Percentiles rank a stretch among this genome's conserved stretches.
Evolutionary conservation across 2,113 vertebrate genomes (phyloP).

Genomic region (Cairina moschata): DNA sequence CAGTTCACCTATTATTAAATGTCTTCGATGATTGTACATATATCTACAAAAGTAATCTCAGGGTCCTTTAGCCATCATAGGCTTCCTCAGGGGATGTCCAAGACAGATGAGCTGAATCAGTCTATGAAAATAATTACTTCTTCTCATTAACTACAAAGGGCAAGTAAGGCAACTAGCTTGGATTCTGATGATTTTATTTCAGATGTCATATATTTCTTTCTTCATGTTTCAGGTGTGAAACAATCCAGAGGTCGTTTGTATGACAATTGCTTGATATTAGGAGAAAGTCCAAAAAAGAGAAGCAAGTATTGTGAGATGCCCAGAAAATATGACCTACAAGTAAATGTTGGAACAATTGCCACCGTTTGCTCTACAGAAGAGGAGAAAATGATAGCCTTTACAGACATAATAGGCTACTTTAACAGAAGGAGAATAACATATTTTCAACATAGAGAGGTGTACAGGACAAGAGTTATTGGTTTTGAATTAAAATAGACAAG

Average conservation of each 20-base stretch:
- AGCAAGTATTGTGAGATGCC: neutral
- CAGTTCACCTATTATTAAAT: neutral
- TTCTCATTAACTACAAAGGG: neutral
- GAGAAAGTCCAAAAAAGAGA: neutral
- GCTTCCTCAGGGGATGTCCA: neutral
- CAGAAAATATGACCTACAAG: neutral
- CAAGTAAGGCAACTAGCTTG: neutral
- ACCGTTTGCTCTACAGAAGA: neutral
- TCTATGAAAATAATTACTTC: neutral
- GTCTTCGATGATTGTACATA: neutral
- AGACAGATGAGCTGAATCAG: neutral
- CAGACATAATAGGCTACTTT: neutral
- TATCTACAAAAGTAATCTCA: neutral
- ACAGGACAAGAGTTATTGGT: neutral
- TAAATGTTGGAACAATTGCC: neutral
- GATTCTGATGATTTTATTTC: neutral
- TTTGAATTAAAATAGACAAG: neutral
- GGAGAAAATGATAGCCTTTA: neutral
- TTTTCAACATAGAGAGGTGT: neutral
- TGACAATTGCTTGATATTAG: neutral
- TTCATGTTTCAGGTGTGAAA: neutral
- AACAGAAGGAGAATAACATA: neutral
- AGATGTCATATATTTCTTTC: neutral
- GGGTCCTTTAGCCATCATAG: neutral
- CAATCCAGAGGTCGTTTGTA: neutral